Evolutionary conservation across 2,113 vertebrate species (phyloP).

Genomic region (Hylia prasina): DNA sequence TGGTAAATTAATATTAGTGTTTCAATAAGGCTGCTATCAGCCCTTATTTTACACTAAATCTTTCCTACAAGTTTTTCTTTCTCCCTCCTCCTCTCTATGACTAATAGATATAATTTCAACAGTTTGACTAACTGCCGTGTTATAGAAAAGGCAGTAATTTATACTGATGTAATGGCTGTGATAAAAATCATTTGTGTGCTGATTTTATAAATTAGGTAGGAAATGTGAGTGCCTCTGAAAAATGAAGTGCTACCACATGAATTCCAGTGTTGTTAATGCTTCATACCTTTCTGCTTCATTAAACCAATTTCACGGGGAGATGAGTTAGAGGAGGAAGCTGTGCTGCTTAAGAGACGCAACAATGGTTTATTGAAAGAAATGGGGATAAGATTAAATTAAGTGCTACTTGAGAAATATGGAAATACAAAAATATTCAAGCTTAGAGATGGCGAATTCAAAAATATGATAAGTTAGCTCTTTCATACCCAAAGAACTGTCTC

Average conservation of each 20-base stretch:
- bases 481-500: conserved; percentile 68
- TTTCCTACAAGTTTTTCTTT: conserved; percentile 52
- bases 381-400: conserved; percentile 99
- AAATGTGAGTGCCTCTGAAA: conserved; percentile 89
- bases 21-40: conserved; percentile 61
- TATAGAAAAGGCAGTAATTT: conserved; percentile 88
- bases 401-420: conserved; percentile 96
- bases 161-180: conserved; percentile 92
- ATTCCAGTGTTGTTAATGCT: conserved; percentile 98
- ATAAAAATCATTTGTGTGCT: conserved; percentile 96
- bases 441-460: conserved; percentile 78
- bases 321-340: conserved; percentile 99
- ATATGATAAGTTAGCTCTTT: conserved; percentile 79
- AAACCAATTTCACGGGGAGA: conserved; percentile 99
- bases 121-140: conserved; percentile 78
- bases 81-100: conserved; percentile 49
- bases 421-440: conserved; percentile 80
- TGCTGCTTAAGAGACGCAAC: conserved; percentile 89
- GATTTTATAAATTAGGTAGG: conserved; percentile 93
- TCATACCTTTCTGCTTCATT: conserved; percentile 99
- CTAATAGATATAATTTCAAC: conserved; percentile 79
- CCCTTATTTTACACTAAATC: conserved; percentile 66
- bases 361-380: conserved; percentile 98
- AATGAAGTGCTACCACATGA: conserved; percentile 93
- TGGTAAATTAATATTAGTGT: conserved; percentile 73